phyloP scores from a whole-genome alignment of 2,797 vertebrate species.

The Alouatta caraya region DNA sequence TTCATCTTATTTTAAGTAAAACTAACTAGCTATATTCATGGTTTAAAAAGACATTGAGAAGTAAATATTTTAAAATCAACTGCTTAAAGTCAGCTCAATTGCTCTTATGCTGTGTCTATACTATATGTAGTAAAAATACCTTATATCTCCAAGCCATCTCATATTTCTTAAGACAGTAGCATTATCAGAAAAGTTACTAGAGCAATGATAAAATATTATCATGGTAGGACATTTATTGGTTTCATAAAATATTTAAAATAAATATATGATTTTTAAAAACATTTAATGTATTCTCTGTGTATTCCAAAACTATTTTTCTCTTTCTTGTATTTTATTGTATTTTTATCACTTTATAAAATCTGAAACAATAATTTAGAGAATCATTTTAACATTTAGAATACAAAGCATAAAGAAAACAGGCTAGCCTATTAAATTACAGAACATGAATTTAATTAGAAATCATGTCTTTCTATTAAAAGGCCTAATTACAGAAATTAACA shows the following conservation, averaged over 20 bases:
- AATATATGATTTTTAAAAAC: not conserved
- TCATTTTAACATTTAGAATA: not conserved
- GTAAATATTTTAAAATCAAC: conserved; percentile 29
- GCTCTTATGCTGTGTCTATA: not conserved
- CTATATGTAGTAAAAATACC: not conserved
- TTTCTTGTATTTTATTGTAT: not conserved
- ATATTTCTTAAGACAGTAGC: not conserved
- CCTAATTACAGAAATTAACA: conserved; percentile 70
- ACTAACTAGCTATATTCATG: conserved; percentile 43
- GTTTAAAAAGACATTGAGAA: conserved; percentile 58
- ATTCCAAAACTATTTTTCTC: not conserved
- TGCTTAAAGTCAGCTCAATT: not conserved
- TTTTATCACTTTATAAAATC: conserved; percentile 31
- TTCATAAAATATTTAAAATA: conserved; percentile 43
- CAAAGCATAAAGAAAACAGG: conserved; percentile 57
- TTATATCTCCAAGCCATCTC: not conserved
- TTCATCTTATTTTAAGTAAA: conserved; percentile 64
- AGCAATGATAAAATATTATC: not conserved
- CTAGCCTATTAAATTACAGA: not conserved
- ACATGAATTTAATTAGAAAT: conserved; percentile 63
- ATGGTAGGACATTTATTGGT: conserved; percentile 26
- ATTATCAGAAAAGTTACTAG: not conserved
- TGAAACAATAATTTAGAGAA: not conserved
- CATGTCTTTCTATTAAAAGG: conserved; percentile 59
- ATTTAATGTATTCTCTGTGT: not conserved